These are phyloP conservation scores for Bombus turneri DNA, from an alignment of 1,140 invertebrate species.

Conservation along the genomic window DNA sequence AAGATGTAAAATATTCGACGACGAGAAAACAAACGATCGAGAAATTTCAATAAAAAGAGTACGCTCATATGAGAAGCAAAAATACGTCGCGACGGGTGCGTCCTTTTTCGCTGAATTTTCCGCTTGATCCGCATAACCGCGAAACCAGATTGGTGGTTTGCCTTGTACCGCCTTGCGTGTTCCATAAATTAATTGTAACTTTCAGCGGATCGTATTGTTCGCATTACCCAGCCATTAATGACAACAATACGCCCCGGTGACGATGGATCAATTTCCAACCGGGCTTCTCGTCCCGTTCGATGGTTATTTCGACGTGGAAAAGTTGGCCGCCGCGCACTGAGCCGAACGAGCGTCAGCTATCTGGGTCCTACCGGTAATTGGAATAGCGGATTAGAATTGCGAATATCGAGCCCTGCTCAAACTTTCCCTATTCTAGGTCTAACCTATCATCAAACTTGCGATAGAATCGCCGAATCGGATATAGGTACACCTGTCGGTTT, in stretches of 20 bases:
- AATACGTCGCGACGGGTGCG: too few species aligned
- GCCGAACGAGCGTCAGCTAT: too few species aligned
- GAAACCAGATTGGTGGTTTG: background rate
- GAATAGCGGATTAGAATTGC: slow-evolving; percentile 14
- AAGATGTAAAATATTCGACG: too few species aligned
- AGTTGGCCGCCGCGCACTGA: background rate
- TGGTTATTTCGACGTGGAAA: background rate
- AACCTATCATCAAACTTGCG: background rate
- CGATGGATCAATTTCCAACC: background rate
- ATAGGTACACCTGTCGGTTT: background rate
- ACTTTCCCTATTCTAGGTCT: background rate
- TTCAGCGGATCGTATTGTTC: background rate
- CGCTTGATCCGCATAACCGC: background rate
- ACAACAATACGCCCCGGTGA: background rate
- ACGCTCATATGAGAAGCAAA: too few species aligned
- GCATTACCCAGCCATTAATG: background rate
- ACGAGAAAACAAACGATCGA: too few species aligned
- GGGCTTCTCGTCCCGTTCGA: background rate
- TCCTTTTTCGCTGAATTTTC: too few species aligned
- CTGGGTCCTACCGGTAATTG: background rate
- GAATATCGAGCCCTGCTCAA: too few species aligned
- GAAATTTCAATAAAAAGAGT: too few species aligned
- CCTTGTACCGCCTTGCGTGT: background rate
- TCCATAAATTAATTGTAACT: slow-evolving; percentile 23
- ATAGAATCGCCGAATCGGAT: too few species aligned